Percentiles rank a stretch among this genome's conserved stretches.
Conservation (phyloP, 64 coral and sea anemone genomes). For the Trachythela sp. region DNA sequence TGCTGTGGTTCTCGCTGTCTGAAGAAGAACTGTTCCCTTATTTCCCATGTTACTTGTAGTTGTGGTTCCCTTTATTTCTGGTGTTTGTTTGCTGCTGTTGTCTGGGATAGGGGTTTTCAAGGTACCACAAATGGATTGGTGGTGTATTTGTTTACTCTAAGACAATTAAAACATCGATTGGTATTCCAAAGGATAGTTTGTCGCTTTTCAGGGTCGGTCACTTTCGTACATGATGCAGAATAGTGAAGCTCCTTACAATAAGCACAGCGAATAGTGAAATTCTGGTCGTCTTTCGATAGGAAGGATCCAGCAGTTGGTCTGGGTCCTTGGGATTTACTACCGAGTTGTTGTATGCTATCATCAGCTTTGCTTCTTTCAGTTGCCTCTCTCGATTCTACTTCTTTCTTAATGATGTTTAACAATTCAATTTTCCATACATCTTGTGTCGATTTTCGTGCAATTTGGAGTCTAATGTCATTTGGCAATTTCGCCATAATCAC, state of each 20-base stretch:
- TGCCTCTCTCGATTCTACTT: neutral
- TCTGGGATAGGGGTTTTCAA: neutral
- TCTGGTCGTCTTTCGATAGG: neutral
- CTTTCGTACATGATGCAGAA: constrained; percentile 14
- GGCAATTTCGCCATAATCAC: neutral
- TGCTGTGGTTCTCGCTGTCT: neutral
- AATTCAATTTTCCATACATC: neutral
- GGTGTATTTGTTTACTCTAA: neutral
- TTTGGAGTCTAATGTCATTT: neutral
- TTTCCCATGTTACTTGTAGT: neutral
- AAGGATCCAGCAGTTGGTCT: neutral
- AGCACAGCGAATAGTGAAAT: neutral
- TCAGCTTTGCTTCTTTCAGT: neutral
- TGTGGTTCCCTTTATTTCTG: neutral
- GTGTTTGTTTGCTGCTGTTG: neutral
- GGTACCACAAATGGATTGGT: neutral
- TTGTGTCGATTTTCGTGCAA: neutral
- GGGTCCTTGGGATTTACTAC: neutral
- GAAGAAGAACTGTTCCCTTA: neutral
- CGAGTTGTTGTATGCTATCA: neutral
- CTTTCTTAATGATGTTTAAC: neutral
- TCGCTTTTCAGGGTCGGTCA: neutral
- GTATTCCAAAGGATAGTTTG: neutral
- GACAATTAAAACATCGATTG: neutral
- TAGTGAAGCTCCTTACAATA: neutral